These are phyloP conservation scores for Tineola bisselliella DNA, from an alignment of 2,888 invertebrate species.

Conservation along the genomic window DNA sequence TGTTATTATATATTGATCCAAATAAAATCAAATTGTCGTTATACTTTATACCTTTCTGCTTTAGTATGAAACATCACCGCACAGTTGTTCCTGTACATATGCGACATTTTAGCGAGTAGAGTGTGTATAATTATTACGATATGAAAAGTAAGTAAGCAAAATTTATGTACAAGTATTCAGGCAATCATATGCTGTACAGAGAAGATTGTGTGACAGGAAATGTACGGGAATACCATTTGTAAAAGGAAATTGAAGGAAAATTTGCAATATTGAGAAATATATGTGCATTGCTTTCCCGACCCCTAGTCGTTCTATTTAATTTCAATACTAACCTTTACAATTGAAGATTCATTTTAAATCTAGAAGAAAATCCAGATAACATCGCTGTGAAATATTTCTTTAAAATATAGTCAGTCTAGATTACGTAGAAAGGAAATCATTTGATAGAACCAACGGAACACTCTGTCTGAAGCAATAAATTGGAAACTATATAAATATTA, in stretches of 20 bases:
- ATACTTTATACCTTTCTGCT: too few relatives aligned
- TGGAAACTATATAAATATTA: background rate
- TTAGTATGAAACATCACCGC: too few relatives aligned
- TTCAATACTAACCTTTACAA: background rate
- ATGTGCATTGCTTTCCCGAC: background rate
- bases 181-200: background rate
- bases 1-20: too few relatives aligned
- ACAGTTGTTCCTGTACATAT: too few relatives aligned
- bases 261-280: slow-evolving; percentile 29
- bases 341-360: background rate
- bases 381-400: background rate
- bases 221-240: slow-evolving; percentile 18
- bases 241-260: slow-evolving; percentile 38
- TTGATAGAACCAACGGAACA: background rate
- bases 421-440: background rate
- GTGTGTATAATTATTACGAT: too few relatives aligned
- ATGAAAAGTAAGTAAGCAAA: background rate
- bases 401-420: background rate
- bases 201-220: background rate
- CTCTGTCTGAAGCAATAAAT: background rate
- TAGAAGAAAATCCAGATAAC: background rate
- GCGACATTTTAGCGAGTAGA: too few relatives aligned
- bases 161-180: background rate
- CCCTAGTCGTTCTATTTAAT: background rate
- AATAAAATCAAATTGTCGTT: too few relatives aligned